These are phyloP conservation scores for Philaethria dido DNA, from an alignment of 2,888 invertebrate genomes.

Conservation along the genomic window DNA sequence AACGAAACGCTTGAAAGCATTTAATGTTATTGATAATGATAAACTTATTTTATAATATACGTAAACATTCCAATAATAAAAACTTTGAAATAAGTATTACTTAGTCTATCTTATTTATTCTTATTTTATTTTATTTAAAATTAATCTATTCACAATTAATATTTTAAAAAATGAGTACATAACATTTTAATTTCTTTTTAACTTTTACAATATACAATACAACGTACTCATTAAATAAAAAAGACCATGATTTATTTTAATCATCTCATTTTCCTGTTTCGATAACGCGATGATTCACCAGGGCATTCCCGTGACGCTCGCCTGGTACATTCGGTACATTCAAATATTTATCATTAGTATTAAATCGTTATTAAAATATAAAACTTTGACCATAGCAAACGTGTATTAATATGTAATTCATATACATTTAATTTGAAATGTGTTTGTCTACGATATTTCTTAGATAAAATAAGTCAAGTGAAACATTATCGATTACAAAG, in stretches of 20 bases:
- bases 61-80: background rate
- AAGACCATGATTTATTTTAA: background rate
- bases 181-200: too few relatives aligned
- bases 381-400: background rate
- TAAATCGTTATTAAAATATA: background rate
- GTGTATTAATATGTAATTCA: background rate
- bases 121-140: too few relatives aligned
- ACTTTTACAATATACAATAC: too few relatives aligned
- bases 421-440: background rate
- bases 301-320: slow-evolving; percentile 43
- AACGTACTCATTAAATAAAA: too few relatives aligned
- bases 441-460: background rate
- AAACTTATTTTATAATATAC: background rate
- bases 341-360: background rate
- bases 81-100: background rate
- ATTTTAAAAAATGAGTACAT: too few relatives aligned
- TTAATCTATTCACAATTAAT: too few relatives aligned
- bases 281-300: slow-evolving; percentile 42
- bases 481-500: slow-evolving; percentile 17
- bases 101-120: too few relatives aligned
- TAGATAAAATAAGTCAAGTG: slow-evolving; percentile 14
- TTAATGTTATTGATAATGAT: background rate
- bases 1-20: background rate
- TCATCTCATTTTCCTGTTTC: slow-evolving; percentile 40
- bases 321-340: background rate